Evolutionary conservation across 2,888 invertebrate species (phyloP).

Genomic region (Scaptomyza tumidula): DNA sequence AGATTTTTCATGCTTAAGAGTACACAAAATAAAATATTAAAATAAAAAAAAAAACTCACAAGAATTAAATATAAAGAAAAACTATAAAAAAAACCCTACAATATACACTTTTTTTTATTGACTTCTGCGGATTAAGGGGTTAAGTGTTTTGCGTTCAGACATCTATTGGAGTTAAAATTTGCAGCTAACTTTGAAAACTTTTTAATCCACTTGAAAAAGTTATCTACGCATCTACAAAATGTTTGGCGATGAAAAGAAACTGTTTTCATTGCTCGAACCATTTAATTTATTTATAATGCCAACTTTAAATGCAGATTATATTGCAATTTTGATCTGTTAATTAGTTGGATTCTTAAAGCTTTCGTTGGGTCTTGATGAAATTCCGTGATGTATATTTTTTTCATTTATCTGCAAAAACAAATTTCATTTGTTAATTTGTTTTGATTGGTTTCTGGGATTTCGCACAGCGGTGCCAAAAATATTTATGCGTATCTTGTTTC

Average conservation of each 20-base stretch:
- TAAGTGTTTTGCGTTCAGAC: neutral
- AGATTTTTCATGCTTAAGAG: slow-evolving; percentile 72
- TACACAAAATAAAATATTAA: slow-evolving; percentile 47
- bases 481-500: slow-evolving; percentile 56
- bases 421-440: slow-evolving; percentile 57
- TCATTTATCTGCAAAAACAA: slow-evolving; percentile 45
- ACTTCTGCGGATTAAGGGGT: neutral
- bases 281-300: slow-evolving; percentile 14
- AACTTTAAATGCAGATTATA: slow-evolving; percentile 58
- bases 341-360: slow-evolving; percentile 41
- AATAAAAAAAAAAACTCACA: slow-evolving; percentile 43
- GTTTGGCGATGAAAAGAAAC: neutral
- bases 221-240: neutral
- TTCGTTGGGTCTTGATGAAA: slow-evolving; percentile 35
- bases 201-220: neutral
- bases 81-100: slow-evolving; percentile 46
- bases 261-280: too few relatives aligned
- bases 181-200: neutral
- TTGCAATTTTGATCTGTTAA: slow-evolving; percentile 60
- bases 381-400: slow-evolving; percentile 69
- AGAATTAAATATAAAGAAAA: slow-evolving; percentile 67
- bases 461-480: slow-evolving; percentile 38
- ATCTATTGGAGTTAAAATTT: neutral
- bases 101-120: neutral
- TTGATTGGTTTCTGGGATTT: slow-evolving; percentile 48